A percentile compares a stretch with the other conserved stretches of the same genome.
phyloP scores from a whole-genome alignment of 2,888 invertebrate species.

The Drosophila mulleri region DNA sequence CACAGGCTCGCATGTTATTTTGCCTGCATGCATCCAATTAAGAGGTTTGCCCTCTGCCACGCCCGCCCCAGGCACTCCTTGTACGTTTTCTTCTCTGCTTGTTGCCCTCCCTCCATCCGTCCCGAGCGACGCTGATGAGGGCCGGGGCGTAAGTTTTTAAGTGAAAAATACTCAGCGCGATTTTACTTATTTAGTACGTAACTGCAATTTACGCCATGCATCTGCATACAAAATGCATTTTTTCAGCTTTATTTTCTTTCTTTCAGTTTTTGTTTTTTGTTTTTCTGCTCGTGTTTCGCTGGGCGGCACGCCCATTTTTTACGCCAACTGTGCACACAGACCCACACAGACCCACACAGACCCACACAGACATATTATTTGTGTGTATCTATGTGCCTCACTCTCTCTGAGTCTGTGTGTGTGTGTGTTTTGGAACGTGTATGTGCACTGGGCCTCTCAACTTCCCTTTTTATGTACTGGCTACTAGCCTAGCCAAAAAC shows the following conservation, averaged over 20 bases:
- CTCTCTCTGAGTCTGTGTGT: neutral
- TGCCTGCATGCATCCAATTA: conserved; percentile 81
- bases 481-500: conserved; percentile 76
- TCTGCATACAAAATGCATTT: conserved; percentile 78
- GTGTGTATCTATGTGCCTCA: conserved; percentile 49
- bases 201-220: conserved; percentile 77
- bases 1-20: conserved; percentile 65
- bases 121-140: neutral
- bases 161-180: conserved; percentile 80
- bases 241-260: conserved; percentile 25
- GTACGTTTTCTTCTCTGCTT: conserved; percentile 14
- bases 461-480: conserved; percentile 71
- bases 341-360: conserved; percentile 32
- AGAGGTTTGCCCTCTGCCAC: conserved; percentile 61
- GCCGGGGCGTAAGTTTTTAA: conserved; percentile 54
- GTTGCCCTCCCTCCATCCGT: neutral
- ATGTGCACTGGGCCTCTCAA: conserved; percentile 57
- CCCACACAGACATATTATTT: conserved; percentile 65
- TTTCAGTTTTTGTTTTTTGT: neutral
- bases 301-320: conserved; percentile 70
- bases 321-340: conserved; percentile 45
- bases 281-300: conserved; percentile 21
- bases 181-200: conserved; percentile 81
- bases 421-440: conserved; percentile 33
- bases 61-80: conserved; percentile 7